These are phyloP conservation scores for Phoenicopterus ruber DNA, from an alignment of 2,113 vertebrate genomes.

Conservation along the genomic window DNA sequence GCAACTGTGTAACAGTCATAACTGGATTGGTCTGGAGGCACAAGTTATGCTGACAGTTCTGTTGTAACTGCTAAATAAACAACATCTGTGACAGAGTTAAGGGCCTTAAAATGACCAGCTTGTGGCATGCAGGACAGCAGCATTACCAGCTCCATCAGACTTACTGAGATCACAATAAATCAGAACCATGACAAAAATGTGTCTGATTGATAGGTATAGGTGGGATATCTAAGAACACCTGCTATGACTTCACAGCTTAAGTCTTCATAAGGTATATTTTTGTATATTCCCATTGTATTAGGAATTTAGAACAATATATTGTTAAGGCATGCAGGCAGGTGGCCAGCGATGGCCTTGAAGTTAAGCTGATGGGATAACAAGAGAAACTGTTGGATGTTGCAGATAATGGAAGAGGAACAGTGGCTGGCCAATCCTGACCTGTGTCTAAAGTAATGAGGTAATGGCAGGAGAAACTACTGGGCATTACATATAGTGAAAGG, in stretches of 20 bases:
- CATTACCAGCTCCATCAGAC: not conserved
- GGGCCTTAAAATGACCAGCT: not conserved
- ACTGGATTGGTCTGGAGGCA: not conserved
- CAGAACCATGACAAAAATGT: not conserved
- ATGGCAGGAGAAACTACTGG: not conserved
- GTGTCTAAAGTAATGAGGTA: not conserved
- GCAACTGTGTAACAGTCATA: not conserved
- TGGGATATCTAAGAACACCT: not conserved
- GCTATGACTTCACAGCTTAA: not conserved
- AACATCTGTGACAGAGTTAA: not conserved
- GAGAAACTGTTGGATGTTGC: not conserved
- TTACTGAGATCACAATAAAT: not conserved
- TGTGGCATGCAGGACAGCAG: not conserved
- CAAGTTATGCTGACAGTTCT: not conserved
- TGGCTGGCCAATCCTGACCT: not conserved
- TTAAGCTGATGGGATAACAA: not conserved
- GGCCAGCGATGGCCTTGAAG: not conserved
- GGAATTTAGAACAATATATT: not conserved
- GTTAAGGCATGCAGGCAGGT: not conserved
- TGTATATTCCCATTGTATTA: not conserved
- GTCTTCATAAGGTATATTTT: not conserved
- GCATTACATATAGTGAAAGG: not conserved
- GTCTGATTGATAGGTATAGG: not conserved
- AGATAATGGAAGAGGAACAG: not conserved
- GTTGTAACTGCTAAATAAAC: not conserved